These are phyloP conservation scores for Heterohyrax brucei DNA, from an alignment of 2,797 vertebrate genomes.

Conservation along the genomic window DNA sequence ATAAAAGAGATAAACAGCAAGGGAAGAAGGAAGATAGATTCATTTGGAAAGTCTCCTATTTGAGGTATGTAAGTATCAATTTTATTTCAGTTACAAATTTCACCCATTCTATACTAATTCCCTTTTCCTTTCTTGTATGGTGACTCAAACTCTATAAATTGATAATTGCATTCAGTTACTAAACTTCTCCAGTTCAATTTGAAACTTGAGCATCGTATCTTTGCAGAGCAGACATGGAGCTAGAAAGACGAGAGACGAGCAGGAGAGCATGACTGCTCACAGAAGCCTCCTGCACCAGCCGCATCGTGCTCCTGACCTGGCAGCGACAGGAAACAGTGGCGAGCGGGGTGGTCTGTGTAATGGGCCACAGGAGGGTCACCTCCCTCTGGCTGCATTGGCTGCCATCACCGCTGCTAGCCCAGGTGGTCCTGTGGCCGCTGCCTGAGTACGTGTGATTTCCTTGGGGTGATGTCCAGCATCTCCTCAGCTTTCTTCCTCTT, in stretches of 20 bases:
- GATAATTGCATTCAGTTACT: neutral
- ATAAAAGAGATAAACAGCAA: neutral
- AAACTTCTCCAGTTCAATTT: neutral
- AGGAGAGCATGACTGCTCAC: neutral
- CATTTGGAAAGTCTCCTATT: conserved; percentile 46
- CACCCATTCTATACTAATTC: neutral
- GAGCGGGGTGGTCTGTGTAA: neutral
- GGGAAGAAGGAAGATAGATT: neutral
- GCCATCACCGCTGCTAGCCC: neutral
- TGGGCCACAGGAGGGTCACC: neutral
- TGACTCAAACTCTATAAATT: neutral
- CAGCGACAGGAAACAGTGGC: neutral
- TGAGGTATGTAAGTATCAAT: neutral
- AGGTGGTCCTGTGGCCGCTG: neutral
- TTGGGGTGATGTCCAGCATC: neutral
- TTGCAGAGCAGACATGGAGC: neutral
- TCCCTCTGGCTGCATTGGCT: neutral
- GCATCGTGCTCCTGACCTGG: too few relatives aligned
- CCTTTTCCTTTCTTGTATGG: neutral
- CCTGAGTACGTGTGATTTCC: neutral
- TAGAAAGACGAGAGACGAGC: neutral
- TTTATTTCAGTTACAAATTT: conserved; percentile 28
- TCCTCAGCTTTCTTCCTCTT: neutral
- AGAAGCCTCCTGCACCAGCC: neutral
- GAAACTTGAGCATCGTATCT: neutral